Evolutionary conservation across 2,888 invertebrate species (phyloP), one percentile per base, ranked within the genome.

Genomic region (Lochmaea crataegi): DNA sequence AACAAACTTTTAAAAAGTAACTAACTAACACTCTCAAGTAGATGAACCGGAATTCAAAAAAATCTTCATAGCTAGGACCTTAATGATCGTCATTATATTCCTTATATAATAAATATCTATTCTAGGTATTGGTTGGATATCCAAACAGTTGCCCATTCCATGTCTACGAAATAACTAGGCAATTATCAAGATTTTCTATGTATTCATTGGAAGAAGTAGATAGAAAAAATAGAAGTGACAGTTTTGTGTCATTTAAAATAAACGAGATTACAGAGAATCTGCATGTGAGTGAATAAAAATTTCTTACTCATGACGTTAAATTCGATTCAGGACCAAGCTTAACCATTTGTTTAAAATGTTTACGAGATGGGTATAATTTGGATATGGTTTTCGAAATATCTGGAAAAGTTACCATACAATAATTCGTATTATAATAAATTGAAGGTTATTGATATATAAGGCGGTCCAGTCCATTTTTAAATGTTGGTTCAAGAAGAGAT

Each of bases 161-260:
- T 87, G 96, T 98, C 56, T 96, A 97, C 86, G 97, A 97, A 87
- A 88, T 97, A 80, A 95, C 95, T 0, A 90, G 96, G 65, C 95
- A 95, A 83, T 87, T 98, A 42, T 97, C 97, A 2, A 89, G 93
- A 75, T 98, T 98, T 85, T 91, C 95, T 10, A 96, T 96, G 96
- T 97, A 95, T 85, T 88, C 90, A 22, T 84, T 87, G 9, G 83
- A 85, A 26, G 80, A 83, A 10, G 80, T 75, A 11, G 84, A 84
- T 2, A 74, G 77, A 1, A 74, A 80, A 71, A 81, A n/a, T 83
- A 86, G 7, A 72, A 78, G 9, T 68, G 81, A 76, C 74, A 90
- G 88, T 77, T 88, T 84, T 79, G 93, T 91, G 0, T 87, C 88
- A 65, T 90, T 91, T 78, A 85, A 88, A 80, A 88, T 92, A 11